Evolutionary conservation across 2,888 invertebrate species (phyloP).

Genomic region (Periphyllus acericola): DNA sequence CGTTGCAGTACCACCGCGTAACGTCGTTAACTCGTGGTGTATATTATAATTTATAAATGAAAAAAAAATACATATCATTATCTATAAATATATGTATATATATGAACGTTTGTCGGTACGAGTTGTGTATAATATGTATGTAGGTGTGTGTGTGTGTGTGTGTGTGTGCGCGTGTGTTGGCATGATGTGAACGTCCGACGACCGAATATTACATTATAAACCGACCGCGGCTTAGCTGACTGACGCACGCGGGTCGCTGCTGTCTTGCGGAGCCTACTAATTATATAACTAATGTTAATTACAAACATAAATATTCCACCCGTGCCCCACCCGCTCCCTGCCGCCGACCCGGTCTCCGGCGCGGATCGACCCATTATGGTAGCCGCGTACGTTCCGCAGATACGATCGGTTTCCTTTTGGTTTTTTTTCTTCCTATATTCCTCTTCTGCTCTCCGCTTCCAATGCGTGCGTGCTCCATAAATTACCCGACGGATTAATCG

Average conservation of each 20-base stretch:
- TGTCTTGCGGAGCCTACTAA: constrained; percentile 44
- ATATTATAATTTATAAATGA: not conserved
- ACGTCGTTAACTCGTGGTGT: too few relatives aligned
- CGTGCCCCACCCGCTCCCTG: not conserved
- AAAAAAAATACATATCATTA: not conserved
- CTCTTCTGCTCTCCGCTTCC: not conserved
- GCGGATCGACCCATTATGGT: constrained; percentile 36
- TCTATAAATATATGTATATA: not conserved
- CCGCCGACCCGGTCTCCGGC: not conserved
- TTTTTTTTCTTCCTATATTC: not conserved
- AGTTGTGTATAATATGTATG: not conserved
- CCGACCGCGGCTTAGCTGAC: constrained; percentile 6
- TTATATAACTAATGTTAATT: constrained; percentile 58
- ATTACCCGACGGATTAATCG: constrained; percentile 44
- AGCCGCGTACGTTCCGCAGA: not conserved
- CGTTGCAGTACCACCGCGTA: too few relatives aligned
- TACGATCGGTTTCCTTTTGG: constrained; percentile 19
- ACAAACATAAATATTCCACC: constrained; percentile 60
- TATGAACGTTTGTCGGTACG: constrained; percentile 30
- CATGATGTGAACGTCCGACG: not conserved
- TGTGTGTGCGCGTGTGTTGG: not conserved
- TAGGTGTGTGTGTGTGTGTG: not conserved
- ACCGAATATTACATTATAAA: not conserved
- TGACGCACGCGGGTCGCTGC: constrained; percentile 34
- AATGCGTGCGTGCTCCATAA: constrained; percentile 20